Evolutionary conservation across 2,888 invertebrate genomes (phyloP), one percentile per base, ranked within the genome.

Genomic region (Linyphia triangularis): DNA sequence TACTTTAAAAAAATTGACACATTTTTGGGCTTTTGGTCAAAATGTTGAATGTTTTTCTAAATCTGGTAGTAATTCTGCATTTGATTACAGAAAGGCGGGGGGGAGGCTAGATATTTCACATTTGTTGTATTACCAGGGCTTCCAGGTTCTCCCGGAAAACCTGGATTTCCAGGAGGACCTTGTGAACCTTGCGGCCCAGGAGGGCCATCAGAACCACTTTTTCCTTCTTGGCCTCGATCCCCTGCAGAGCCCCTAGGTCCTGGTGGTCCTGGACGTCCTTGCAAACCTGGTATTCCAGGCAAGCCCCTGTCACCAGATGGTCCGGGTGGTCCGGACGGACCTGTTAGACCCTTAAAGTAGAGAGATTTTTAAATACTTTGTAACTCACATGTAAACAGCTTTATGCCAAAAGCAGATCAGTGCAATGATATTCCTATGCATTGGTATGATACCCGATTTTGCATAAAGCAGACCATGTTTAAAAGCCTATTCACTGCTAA

Each of bases 121-220:
- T n/a, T n/a, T n/a, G n/a, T 28, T 40, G 2, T 28, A 88, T 57
- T 79, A 73, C 88, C 89, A 7, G 65, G 78, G 3, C 85, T 94
- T 90, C 96, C 97, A 77, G 95, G 93, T 92, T 96, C 95, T 91
- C 97, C 97, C 1, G 96, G 95, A 90, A 96, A 93, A 84, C 97
- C 97, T 16, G 81, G 77, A 7, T 91, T 78, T 69, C 92, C 92
- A 0, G 93, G 91, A 0, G 94, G 93, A 0, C 95, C 95, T 90
- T 93, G 94, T 2, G 93, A 93, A 0, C 95, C 95, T 28, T 95
- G 94, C 0, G 94, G 93, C 6, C 95, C 95, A 94, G 84, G 90
- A 30, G 90, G 88, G 26, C 90, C 90, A 81, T 89, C 90, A n/a
- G 89, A 51, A 19, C 90, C 90, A 43, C 82, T 86, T 57, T 90